These are phyloP conservation scores for Lasioglossum vierecki DNA, from an alignment of 2,888 invertebrate genomes.

Conservation along the genomic window DNA sequence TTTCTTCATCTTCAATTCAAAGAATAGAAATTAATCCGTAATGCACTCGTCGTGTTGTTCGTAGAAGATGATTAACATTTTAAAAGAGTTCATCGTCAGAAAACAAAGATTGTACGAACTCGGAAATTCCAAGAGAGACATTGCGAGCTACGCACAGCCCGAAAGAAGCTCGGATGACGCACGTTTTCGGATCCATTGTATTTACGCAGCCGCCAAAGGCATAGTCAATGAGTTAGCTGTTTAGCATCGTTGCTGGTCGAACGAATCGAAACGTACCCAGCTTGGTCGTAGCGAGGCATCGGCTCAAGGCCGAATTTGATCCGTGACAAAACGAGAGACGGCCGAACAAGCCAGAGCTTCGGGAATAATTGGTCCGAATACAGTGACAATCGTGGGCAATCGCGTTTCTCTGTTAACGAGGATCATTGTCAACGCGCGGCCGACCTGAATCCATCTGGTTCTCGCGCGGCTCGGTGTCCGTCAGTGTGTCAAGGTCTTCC, in stretches of 20 bases:
- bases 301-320: conserved; percentile 19
- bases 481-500: conserved; percentile 69
- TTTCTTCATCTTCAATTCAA: not conserved
- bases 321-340: conserved; percentile 19
- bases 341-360: conserved; percentile 3
- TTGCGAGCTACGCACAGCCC: not conserved
- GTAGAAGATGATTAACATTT: not conserved
- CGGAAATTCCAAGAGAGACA: not conserved
- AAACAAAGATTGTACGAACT: not conserved
- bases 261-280: not conserved
- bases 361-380: conserved; percentile 61
- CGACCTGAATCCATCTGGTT: conserved; percentile 67
- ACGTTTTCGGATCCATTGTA: not conserved
- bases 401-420: conserved; percentile 69
- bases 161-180: not conserved
- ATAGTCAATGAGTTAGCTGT: not conserved
- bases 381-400: conserved; percentile 57
- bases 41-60: not conserved
- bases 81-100: not conserved
- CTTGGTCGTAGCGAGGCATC: not conserved
- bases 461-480: conserved; percentile 52
- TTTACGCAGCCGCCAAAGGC: not conserved
- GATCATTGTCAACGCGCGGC: conserved; percentile 64
- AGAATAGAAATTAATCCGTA: not conserved
- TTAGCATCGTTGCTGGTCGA: not conserved